A percentile compares a stretch with the other conserved stretches of the same genome.
These are phyloP conservation scores for Gulo gulo DNA, from an alignment of 2,113 vertebrate genomes.

Conservation along the genomic window DNA sequence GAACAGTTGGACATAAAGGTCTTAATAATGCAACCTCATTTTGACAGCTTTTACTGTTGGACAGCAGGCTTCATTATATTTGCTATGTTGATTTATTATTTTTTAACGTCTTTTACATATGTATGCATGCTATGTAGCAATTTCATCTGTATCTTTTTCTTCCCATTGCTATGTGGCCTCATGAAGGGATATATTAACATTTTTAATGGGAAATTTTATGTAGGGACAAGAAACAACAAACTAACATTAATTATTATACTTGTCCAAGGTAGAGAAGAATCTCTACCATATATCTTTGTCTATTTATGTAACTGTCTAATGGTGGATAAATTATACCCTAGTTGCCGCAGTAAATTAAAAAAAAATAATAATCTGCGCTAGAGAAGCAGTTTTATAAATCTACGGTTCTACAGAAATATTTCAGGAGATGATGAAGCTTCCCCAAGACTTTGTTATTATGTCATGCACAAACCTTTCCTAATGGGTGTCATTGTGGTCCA, in stretches of 20 bases:
- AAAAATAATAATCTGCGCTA: conserved; percentile 49
- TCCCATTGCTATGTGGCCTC: conserved; percentile 45
- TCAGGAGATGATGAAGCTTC: conserved; percentile 52
- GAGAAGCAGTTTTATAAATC: conserved; percentile 66
- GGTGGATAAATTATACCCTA: conserved; percentile 55
- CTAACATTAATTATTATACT: conserved; percentile 79
- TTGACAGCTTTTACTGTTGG: conserved; percentile 65
- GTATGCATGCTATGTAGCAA: conserved; percentile 28
- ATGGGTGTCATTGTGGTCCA: conserved; percentile 49
- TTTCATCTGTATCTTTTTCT: conserved; percentile 58
- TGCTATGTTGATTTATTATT: conserved; percentile 75
- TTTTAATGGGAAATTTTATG: conserved; percentile 76
- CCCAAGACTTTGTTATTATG: conserved; percentile 40
- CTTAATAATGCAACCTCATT: conserved; percentile 74
- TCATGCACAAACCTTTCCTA: conserved; percentile 31
- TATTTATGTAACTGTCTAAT: conserved; percentile 72
- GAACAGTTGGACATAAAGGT: conserved; percentile 72
- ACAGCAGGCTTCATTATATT: conserved; percentile 71
- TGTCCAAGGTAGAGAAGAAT: conserved; percentile 71
- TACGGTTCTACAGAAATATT: conserved; percentile 54
- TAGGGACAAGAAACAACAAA: conserved; percentile 66
- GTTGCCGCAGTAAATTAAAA: conserved; percentile 67
- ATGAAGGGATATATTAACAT: conserved; percentile 71
- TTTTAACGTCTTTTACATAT: conserved; percentile 74
- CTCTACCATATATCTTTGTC: conserved; percentile 55